Conservation (phyloP, 2,797 vertebrate genomes). For the Rhincodon typus region DNA sequence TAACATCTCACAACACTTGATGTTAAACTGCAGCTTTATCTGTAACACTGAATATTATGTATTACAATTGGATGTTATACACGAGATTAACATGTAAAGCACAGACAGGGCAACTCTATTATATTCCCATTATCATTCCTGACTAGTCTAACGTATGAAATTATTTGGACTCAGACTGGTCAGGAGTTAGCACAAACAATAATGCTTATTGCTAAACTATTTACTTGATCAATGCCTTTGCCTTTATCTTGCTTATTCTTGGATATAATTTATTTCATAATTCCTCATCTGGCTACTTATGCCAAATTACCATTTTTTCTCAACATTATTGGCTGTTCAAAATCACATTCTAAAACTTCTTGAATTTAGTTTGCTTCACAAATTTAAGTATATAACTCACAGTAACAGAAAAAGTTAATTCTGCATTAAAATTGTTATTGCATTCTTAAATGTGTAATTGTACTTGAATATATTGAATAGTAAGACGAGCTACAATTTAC, state of each 20-base stretch:
- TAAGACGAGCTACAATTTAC: neutral
- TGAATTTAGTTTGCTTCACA: neutral
- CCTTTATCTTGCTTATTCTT: neutral
- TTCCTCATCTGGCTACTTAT: neutral
- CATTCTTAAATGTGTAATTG: neutral
- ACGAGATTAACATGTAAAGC: neutral
- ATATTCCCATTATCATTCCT: neutral
- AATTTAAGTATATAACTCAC: neutral
- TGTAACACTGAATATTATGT: neutral
- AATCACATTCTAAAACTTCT: neutral
- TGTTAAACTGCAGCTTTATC: neutral
- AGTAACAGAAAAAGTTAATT: neutral
- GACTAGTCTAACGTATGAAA: neutral
- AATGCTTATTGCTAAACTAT: neutral
- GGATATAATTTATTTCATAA: neutral
- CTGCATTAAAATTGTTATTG: neutral
- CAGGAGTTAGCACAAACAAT: neutral
- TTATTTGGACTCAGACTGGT: neutral
- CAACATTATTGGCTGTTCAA: neutral
- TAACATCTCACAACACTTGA: neutral
- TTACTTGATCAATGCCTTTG: neutral
- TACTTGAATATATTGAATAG: neutral
- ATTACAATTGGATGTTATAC: neutral
- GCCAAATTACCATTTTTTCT: neutral
- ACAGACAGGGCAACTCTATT: neutral